These are phyloP conservation scores for Bothrops jararaca DNA, from an alignment of 2,113 vertebrate species.

Conservation along the genomic window DNA sequence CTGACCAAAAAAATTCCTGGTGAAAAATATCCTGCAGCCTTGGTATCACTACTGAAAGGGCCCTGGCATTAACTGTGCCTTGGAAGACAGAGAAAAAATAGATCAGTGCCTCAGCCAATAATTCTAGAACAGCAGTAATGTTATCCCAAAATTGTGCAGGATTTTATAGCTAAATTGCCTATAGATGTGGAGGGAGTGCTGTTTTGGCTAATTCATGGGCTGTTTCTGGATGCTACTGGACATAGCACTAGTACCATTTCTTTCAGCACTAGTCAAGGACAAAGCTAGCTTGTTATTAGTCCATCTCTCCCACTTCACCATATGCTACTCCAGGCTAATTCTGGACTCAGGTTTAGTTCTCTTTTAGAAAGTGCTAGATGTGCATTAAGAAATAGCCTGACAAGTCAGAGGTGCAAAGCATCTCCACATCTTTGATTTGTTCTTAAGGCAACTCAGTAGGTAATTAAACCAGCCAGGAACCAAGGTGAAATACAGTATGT, in stretches of 20 bases:
- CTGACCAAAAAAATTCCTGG: background rate
- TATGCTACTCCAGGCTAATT: background rate
- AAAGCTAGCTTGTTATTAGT: background rate
- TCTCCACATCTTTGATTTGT: background rate
- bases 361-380: background rate
- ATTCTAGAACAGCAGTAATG: background rate
- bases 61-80: background rate
- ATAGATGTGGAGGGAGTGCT: background rate
- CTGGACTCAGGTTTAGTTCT: background rate
- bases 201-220: background rate
- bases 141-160: background rate
- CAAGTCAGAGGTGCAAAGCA: background rate
- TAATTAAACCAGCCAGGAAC: background rate
- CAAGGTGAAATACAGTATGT: background rate
- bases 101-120: background rate
- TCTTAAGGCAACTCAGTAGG: background rate
- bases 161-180: background rate
- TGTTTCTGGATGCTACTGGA: background rate
- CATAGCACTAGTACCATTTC: background rate
- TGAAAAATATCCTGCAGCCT: background rate
- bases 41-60: background rate
- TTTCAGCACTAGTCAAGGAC: background rate
- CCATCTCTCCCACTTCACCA: background rate
- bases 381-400: background rate
- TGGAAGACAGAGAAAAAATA: background rate